A percentile compares a stretch with the other conserved stretches of the same genome.
Evolutionary conservation across 1,140 invertebrate genomes (phyloP).

Genomic region (Trachymyrmex cornetzi): DNA sequence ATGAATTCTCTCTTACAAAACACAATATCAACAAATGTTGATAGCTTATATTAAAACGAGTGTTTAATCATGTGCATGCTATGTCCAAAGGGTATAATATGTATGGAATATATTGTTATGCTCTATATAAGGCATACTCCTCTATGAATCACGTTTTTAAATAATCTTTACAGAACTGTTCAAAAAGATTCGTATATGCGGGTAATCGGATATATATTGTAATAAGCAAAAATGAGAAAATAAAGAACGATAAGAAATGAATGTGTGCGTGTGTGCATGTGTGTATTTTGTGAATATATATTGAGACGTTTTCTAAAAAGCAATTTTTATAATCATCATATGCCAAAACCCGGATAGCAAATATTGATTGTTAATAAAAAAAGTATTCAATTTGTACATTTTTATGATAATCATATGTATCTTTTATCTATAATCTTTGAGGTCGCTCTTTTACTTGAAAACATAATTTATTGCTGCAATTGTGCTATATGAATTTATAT

Average conservation of each 20-base stretch:
- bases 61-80: conserved; percentile 59
- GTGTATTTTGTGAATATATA: conserved; percentile 49
- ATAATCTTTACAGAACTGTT: conserved; percentile 60
- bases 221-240: conserved; percentile 37
- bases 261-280: background rate
- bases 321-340: conserved; percentile 66
- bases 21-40: conserved; percentile 29
- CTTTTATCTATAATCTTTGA: conserved; percentile 33
- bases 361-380: conserved; percentile 58
- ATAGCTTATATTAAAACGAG: conserved; percentile 41
- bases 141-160: conserved; percentile 50
- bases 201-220: conserved; percentile 54
- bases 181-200: conserved; percentile 45
- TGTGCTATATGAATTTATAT: conserved; percentile 4
- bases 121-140: conserved; percentile 50
- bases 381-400: conserved; percentile 56
- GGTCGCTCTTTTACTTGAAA: conserved; percentile 11
- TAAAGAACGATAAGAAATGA: background rate
- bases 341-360: conserved; percentile 42
- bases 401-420: conserved; percentile 46
- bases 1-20: conserved; percentile 21
- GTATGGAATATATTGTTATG: conserved; percentile 59
- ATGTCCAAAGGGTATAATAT: conserved; percentile 57
- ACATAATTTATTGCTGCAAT: conserved; percentile 25
- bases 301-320: conserved; percentile 58